phyloP scores from a whole-genome alignment of 1,140 invertebrate species.

The Zaprionus lachaisei region DNA sequence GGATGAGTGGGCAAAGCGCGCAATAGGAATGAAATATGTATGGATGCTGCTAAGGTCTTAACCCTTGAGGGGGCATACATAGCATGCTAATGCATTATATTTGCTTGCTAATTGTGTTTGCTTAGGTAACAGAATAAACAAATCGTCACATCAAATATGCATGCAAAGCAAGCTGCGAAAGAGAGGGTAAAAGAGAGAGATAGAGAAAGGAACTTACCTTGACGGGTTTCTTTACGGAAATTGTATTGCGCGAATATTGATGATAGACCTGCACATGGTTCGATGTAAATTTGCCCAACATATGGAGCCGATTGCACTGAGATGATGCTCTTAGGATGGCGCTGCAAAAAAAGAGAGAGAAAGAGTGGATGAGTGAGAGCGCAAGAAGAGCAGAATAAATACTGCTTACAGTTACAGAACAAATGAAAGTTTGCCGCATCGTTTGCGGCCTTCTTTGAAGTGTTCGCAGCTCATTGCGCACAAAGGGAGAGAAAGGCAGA shows the following conservation, averaged over 20 bases:
- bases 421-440: background rate
- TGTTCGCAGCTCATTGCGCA: constrained; percentile 19
- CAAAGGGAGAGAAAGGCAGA: background rate
- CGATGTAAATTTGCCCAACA: constrained; percentile 84
- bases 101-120: constrained; percentile 78
- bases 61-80: constrained; percentile 23
- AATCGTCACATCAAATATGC: constrained; percentile 34
- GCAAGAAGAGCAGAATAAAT: background rate
- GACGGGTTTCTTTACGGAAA: constrained; percentile 75
- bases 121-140: constrained; percentile 56
- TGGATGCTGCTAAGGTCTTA: constrained; percentile 35
- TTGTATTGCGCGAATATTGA: constrained; percentile 72
- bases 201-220: constrained; percentile 61
- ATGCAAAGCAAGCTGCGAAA: constrained; percentile 13
- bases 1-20: constrained; percentile 31
- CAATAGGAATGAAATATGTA: constrained; percentile 55
- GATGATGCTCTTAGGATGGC: constrained; percentile 20
- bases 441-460: constrained; percentile 11
- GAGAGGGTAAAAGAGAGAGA: constrained; percentile 24
- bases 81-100: constrained; percentile 61
- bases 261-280: constrained; percentile 84
- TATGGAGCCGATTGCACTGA: constrained; percentile 43
- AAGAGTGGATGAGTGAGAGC: background rate
- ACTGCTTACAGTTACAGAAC: background rate
- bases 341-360: constrained; percentile 22